Percentiles rank a stretch among this genome's conserved stretches.
Evolutionary conservation across 2,797 vertebrate species (phyloP).

Genomic region (Merluccius polli): DNA sequence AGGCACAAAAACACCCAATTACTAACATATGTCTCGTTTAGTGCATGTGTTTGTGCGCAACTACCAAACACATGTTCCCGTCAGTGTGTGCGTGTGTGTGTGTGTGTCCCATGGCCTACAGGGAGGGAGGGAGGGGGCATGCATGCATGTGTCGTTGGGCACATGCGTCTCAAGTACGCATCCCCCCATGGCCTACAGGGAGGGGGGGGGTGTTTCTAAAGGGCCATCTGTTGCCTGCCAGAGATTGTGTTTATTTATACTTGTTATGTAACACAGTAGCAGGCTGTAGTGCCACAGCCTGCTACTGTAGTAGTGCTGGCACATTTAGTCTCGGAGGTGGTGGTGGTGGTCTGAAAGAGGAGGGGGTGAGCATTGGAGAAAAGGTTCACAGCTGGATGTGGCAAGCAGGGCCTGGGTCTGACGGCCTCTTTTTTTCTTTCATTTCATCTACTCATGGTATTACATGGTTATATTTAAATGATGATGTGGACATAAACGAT

Average conservation of each 20-base stretch:
- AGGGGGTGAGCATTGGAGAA: not conserved
- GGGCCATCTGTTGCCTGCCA: constrained; percentile 57
- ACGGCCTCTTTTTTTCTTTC: not conserved
- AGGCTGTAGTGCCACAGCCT: constrained; percentile 34
- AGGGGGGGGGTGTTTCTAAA: not conserved
- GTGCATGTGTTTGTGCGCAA: not conserved
- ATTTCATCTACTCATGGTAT: not conserved
- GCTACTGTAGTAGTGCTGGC: no score
- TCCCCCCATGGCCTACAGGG: not conserved
- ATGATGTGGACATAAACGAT: not conserved
- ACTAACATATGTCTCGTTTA: not conserved
- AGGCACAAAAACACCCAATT: not conserved
- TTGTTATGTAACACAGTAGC: constrained; percentile 54
- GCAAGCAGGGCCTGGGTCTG: not conserved
- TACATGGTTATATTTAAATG: not conserved
- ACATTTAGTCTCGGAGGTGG: not conserved
- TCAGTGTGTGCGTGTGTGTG: not conserved
- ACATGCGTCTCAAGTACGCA: no score
- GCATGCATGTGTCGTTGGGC: no score
- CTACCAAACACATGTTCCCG: not conserved
- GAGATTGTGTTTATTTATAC: constrained; percentile 61
- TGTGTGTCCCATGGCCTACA: no score
- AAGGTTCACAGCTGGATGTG: not conserved
- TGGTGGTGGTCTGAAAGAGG: not conserved
- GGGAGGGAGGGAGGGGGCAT: no score